A percentile compares a stretch with the other conserved stretches of the same genome.
These are phyloP conservation scores for Drosophila jambulina DNA, from an alignment of 1,140 invertebrate species.

Conservation along the genomic window DNA sequence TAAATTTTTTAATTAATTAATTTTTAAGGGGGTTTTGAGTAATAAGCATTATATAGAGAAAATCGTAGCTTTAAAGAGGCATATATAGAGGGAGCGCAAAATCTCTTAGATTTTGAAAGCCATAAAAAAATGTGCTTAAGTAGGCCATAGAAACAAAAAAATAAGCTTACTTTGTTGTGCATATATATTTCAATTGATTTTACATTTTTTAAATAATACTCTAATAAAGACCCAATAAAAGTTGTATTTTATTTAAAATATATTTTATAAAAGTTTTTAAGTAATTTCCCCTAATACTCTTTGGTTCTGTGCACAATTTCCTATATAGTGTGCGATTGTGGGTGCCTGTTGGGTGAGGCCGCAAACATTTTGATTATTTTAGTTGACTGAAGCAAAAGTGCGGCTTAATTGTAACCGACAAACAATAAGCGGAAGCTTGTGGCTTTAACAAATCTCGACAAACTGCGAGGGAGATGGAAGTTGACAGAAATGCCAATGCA, in stretches of 20 bases:
- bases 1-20: no score
- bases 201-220: neutral
- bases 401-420: constrained; percentile 73
- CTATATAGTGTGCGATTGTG: constrained; percentile 19
- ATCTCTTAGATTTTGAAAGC: neutral
- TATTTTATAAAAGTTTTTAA: no score
- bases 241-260: neutral
- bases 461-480: constrained; percentile 26
- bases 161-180: no score
- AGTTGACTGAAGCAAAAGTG: constrained; percentile 61
- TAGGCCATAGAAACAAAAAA: neutral
- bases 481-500: constrained; percentile 51
- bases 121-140: no score
- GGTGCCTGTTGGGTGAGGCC: constrained; percentile 54
- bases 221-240: neutral
- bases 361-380: constrained; percentile 72
- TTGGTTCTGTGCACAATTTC: constrained; percentile 4
- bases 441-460: constrained; percentile 48
- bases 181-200: neutral
- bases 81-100: no score
- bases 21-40: neutral
- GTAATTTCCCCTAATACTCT: neutral
- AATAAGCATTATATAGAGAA: neutral
- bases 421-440: constrained; percentile 78
- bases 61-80: no score